Evolutionary conservation across 2,888 invertebrate genomes (phyloP).

Genomic region (Drosophila nr. perissopoda): DNA sequence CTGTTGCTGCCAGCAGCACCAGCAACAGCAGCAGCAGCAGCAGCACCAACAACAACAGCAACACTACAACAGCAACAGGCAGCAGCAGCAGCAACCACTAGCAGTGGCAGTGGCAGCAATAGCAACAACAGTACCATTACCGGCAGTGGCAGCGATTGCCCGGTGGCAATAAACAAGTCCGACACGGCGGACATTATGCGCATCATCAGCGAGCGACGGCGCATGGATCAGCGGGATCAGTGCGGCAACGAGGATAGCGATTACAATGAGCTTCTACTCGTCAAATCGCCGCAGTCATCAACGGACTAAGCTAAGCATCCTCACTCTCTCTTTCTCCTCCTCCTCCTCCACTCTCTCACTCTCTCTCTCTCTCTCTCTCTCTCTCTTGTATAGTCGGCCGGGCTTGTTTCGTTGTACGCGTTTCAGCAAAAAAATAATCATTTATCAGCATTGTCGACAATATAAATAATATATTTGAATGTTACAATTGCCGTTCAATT

Average conservation of each 20-base stretch:
- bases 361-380: background rate
- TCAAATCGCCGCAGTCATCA: conserved; percentile 84
- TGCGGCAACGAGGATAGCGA: conserved; percentile 84
- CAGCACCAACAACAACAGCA: conserved; percentile 10
- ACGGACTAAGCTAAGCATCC: conserved; percentile 65
- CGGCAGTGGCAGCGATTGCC: conserved; percentile 7
- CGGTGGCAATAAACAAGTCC: conserved; percentile 75
- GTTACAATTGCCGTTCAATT: background rate
- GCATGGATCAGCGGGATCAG: conserved; percentile 83
- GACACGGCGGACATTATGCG: conserved; percentile 85
- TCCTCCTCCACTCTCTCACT: background rate
- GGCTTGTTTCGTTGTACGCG: conserved; percentile 14
- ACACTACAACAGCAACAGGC: background rate
- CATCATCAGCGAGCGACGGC: conserved; percentile 85
- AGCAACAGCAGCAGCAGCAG: conserved; percentile 8
- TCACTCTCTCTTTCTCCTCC: background rate
- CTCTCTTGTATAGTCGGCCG: background rate
- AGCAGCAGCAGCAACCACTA: conserved; percentile 12
- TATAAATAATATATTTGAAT: background rate
- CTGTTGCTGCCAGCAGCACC: conserved; percentile 83
- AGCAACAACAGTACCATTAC: conserved; percentile 14
- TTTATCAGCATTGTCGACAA: background rate
- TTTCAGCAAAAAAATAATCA: background rate
- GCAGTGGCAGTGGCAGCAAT: conserved; percentile 4
- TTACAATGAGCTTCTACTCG: conserved; percentile 84